Evolutionary conservation across 2,113 vertebrate genomes (phyloP), one percentile per base, ranked within the genome.

Genomic region (Charina bottae): DNA sequence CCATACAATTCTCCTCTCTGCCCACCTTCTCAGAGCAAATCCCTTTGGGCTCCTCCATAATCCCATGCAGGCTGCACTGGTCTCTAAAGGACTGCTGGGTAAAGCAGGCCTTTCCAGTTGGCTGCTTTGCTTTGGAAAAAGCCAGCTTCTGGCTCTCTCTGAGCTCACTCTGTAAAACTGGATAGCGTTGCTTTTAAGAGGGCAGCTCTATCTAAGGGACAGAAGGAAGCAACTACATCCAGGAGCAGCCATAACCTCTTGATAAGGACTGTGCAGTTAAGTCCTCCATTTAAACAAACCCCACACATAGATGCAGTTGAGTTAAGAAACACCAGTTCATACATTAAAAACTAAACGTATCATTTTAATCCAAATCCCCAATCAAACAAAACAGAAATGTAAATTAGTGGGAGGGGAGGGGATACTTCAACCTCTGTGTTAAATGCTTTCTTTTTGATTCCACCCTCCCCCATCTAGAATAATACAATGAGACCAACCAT

Each of bases 51-150:
- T 95, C 93, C 93, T 92, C 95, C 92, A 95, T 96, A 96, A 96
- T 96, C 94, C 95, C 87, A 93, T 72, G 91, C 93, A 91, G 93
- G 93, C 96, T 96, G 91, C 92, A 94, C 89, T 90, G 95, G 95
- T 95, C 93, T 93, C 21, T 11, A 94, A 92, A 95, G 88, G 42
- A 93, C 88, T 94, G 72, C 95, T 94, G 93, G 93, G 89, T 91
- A 93, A 90, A 94, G 64, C 94, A 95, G 95, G 95, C 95, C 96
- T 93, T 55, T 37, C 2, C 88, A 88, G 17, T 19, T 89, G 94
- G 95, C 94, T 94, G 95, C 92, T 95, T 59, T 90, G 93, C 49
- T 60, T 68, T 87, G 26, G 83, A 59, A 53, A 87, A 60, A 83
- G 33, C 21, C 49, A 49, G 8, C 46, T 37, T 37, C 83, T n/a